Percentiles rank a stretch among this genome's conserved stretches.
Conservation (phyloP, 2,888 invertebrate species). For the Cryptocheilus praepositus region DNA sequence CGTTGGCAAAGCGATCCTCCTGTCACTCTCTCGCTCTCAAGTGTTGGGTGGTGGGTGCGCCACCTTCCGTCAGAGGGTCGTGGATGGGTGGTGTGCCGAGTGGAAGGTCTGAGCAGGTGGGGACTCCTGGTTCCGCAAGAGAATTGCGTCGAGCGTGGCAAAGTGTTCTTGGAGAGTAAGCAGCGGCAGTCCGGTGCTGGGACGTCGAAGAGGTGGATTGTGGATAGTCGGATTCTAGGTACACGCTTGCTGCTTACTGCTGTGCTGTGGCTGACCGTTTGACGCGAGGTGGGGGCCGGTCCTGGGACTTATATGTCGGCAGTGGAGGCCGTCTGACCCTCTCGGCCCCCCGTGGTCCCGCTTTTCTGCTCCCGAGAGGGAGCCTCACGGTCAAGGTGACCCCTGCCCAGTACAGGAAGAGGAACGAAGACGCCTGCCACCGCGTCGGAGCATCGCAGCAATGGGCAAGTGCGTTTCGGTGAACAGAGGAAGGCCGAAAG, state of each 20-base stretch:
- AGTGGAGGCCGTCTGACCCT: conserved; percentile 63
- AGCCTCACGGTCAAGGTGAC: conserved; percentile 65
- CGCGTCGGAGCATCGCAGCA: no score
- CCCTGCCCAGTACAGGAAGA: conserved; percentile 37
- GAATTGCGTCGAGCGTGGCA: not conserved
- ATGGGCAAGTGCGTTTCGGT: no score
- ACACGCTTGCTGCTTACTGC: conserved; percentile 33
- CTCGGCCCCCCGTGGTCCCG: conserved; percentile 31
- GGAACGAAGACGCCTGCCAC: no score
- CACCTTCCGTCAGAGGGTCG: no score
- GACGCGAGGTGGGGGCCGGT: conserved; percentile 65
- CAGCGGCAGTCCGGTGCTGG: not conserved
- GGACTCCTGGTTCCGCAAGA: not conserved
- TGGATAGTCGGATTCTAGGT: conserved; percentile 27
- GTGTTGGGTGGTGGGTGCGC: no score
- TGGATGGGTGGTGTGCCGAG: no score
- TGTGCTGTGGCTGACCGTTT: conserved; percentile 64
- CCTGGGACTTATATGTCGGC: conserved; percentile 68
- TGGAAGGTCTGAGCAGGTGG: no score
- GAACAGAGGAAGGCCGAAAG: no score
- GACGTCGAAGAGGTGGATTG: conserved; percentile 26
- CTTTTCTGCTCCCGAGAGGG: conserved; percentile 33
- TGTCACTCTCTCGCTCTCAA: no score
- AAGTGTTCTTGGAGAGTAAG: not conserved
- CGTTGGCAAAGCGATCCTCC: conserved; percentile 18